phyloP scores from a whole-genome alignment of 2,797 vertebrate genomes.

The Okamejei kenojei region DNA sequence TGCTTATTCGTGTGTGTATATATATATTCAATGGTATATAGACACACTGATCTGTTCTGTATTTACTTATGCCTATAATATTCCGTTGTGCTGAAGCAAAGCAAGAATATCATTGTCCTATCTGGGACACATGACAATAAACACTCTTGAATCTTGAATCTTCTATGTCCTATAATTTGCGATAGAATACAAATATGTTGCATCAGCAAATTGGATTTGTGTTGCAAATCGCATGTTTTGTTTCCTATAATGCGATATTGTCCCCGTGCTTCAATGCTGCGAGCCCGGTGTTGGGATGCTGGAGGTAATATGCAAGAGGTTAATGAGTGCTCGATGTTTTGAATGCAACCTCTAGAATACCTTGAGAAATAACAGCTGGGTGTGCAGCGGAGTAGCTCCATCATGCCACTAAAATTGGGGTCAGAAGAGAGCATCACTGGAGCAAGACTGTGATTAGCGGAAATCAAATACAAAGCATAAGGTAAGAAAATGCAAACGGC shows the following conservation, averaged over 20 bases:
- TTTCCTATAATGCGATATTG: background rate
- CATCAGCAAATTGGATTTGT: slow-evolving; percentile 17
- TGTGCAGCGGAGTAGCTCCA: slow-evolving; percentile 24
- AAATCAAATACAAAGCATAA: slow-evolving; percentile 18
- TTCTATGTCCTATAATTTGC: background rate
- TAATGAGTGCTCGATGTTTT: slow-evolving; percentile 17
- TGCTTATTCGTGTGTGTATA: too few relatives aligned
- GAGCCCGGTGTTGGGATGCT: background rate
- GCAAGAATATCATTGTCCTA: too few relatives aligned
- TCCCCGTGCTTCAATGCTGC: background rate
- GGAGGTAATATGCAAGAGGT: background rate
- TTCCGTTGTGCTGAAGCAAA: too few relatives aligned
- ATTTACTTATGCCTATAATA: too few relatives aligned
- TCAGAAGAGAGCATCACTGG: slow-evolving; percentile 19
- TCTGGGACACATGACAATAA: too few relatives aligned
- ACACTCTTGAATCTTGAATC: too few relatives aligned
- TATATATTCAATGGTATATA: too few relatives aligned
- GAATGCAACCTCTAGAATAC: slow-evolving; percentile 22
- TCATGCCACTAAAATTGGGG: slow-evolving; percentile 16
- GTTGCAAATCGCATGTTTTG: background rate
- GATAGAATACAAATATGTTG: background rate
- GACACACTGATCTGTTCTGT: too few relatives aligned
- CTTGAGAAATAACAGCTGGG: slow-evolving; percentile 33
- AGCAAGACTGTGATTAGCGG: slow-evolving; percentile 29
- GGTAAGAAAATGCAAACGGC: slow-evolving; percentile 18